phyloP scores from a whole-genome alignment of 2,113 vertebrate species.

The Phrynocephalus versicolor region DNA sequence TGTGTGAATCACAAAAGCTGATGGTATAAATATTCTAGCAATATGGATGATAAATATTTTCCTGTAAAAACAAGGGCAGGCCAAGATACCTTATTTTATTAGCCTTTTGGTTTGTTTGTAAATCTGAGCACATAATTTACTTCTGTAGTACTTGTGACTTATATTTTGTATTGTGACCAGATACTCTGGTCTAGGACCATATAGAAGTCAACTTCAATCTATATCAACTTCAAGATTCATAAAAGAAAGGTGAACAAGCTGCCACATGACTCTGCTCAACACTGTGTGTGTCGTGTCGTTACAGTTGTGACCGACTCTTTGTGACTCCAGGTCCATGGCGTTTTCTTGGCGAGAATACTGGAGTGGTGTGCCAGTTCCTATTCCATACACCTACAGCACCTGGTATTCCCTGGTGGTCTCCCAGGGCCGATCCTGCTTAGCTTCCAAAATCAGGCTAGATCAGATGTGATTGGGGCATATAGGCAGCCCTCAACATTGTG shows the following conservation, averaged over 20 bases:
- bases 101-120: conserved; percentile 14
- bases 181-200: background rate
- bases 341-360: too few relatives aligned
- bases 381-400: too few relatives aligned
- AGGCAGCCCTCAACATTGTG: background rate
- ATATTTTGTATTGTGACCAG: background rate
- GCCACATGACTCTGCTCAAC: background rate
- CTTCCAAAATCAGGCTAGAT: too few relatives aligned
- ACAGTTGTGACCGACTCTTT: too few relatives aligned
- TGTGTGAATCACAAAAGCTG: conserved; percentile 39
- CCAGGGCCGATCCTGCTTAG: too few relatives aligned
- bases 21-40: conserved; percentile 36
- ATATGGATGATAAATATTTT: conserved; percentile 40
- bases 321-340: too few relatives aligned
- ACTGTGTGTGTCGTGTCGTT: too few relatives aligned
- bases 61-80: conserved; percentile 34
- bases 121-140: background rate
- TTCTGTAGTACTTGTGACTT: background rate
- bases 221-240: too few relatives aligned
- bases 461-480: too few relatives aligned
- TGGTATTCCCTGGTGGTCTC: too few relatives aligned
- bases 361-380: too few relatives aligned
- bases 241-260: background rate
- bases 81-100: background rate
- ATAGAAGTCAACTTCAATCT: background rate